Evolutionary conservation across 1,140 invertebrate species (phyloP).

Genomic region (Atta texana): DNA sequence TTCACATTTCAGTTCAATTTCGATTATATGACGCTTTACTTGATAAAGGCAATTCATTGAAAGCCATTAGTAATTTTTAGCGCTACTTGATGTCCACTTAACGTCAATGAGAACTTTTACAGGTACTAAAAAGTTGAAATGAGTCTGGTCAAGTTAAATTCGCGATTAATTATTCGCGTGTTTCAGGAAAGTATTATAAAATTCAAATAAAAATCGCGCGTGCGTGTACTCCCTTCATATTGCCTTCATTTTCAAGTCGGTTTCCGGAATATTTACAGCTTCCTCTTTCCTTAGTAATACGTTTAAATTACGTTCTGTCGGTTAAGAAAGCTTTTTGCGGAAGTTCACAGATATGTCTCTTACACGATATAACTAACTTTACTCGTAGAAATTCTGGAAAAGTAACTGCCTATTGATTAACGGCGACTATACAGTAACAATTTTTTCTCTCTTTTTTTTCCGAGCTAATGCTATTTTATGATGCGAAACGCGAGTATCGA

Average conservation of each 20-base stretch:
- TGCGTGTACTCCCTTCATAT: constrained; percentile 40
- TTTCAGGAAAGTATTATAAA: neutral
- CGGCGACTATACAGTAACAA: constrained; percentile 66
- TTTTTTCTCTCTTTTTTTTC: constrained; percentile 15
- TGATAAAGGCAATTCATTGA: neutral
- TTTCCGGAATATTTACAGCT: constrained; percentile 64
- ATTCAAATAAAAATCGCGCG: constrained; percentile 31
- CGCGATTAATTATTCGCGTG: neutral
- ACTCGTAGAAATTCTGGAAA: constrained; percentile 71
- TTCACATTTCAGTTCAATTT: constrained; percentile 45
- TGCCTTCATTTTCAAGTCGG: neutral
- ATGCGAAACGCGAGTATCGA: constrained; percentile 21
- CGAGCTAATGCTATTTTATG: constrained; percentile 39
- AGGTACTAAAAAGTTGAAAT: neutral
- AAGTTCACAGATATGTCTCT: constrained; percentile 41
- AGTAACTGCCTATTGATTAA: constrained; percentile 65
- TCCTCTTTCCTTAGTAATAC: constrained; percentile 38
- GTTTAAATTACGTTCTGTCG: constrained; percentile 35
- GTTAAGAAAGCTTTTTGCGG: constrained; percentile 39
- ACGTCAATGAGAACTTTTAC: neutral
- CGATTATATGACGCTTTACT: neutral
- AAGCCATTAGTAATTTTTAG: neutral
- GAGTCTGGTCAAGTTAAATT: neutral
- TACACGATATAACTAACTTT: constrained; percentile 51
- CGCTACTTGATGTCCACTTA: neutral